A percentile compares a stretch with the other conserved stretches of the same genome.
These are phyloP conservation scores for Lysandra bellargus DNA, from an alignment of 2,888 invertebrate species.

Conservation along the genomic window DNA sequence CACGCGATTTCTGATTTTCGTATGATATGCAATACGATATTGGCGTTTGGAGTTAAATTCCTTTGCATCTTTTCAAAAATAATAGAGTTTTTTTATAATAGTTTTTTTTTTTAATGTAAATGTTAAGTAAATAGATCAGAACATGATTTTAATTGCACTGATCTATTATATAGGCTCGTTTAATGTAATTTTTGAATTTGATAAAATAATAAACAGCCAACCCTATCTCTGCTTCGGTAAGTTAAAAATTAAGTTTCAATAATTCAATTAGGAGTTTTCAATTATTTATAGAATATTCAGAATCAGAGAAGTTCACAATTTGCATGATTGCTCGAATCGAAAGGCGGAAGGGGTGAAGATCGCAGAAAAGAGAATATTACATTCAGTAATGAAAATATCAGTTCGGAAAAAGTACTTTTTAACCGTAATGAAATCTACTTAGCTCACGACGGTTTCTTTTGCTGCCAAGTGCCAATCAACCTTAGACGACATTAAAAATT, in stretches of 20 bases:
- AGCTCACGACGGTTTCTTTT: background rate
- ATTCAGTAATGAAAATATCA: slow-evolving; percentile 17
- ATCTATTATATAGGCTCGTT: no score
- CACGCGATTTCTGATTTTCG: no score
- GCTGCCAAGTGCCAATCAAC: background rate
- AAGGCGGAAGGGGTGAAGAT: slow-evolving; percentile 1
- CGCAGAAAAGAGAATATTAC: slow-evolving; percentile 13
- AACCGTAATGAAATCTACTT: background rate
- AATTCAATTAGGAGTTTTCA: background rate
- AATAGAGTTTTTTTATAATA: no score
- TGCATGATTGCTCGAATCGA: slow-evolving; percentile 10
- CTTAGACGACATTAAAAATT: background rate
- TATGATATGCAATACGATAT: no score
- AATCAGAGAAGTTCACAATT: background rate
- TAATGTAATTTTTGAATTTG: no score
- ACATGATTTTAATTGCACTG: no score
- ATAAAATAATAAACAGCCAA: no score
- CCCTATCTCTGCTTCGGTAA: background rate
- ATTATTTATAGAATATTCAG: background rate
- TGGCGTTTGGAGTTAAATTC: no score
- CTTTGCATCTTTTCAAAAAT: no score
- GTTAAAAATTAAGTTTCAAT: background rate
- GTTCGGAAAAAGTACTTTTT: slow-evolving; percentile 10
- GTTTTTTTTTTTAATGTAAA: no score
- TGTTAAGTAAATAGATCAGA: no score